Percentiles rank a stretch among this genome's conserved stretches.
These are phyloP conservation scores for Drosophila orosa DNA, from an alignment of 1,140 invertebrate species.

Conservation along the genomic window DNA sequence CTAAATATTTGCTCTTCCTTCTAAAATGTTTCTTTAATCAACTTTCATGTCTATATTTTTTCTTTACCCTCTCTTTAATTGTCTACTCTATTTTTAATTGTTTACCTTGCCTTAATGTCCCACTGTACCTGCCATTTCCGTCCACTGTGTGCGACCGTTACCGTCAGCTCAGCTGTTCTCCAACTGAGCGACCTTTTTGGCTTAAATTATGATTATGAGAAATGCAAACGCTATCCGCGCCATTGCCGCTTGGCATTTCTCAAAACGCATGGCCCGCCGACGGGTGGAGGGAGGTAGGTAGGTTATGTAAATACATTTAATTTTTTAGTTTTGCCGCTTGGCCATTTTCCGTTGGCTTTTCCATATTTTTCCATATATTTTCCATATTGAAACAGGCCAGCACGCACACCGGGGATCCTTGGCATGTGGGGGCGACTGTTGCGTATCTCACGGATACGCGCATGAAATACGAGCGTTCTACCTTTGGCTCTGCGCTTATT, in stretches of 20 bases:
- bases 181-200: conserved; percentile 56
- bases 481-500: conserved; percentile 38
- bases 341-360: conserved; percentile 18
- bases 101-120: no score
- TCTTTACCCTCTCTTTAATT: not conserved
- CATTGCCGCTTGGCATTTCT: conserved; percentile 62
- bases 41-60: not conserved
- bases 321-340: conserved; percentile 55
- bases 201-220: conserved; percentile 81
- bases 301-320: conserved; percentile 72
- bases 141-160: conserved; percentile 55
- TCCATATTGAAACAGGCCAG: conserved; percentile 25
- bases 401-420: conserved; percentile 50
- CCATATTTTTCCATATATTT: conserved; percentile 24
- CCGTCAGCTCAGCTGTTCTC: conserved; percentile 66
- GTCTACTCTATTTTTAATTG: not conserved
- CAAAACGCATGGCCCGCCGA: not conserved
- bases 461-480: conserved; percentile 57
- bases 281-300: not conserved
- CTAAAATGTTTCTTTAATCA: not conserved
- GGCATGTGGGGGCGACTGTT: conserved; percentile 54
- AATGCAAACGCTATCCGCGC: conserved; percentile 74
- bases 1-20: not conserved
- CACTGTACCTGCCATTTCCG: conserved; percentile 10
- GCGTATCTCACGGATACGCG: conserved; percentile 74